Evolutionary conservation across 2,888 invertebrate species (phyloP).

Genomic region (Scaptomyza tumidula): DNA sequence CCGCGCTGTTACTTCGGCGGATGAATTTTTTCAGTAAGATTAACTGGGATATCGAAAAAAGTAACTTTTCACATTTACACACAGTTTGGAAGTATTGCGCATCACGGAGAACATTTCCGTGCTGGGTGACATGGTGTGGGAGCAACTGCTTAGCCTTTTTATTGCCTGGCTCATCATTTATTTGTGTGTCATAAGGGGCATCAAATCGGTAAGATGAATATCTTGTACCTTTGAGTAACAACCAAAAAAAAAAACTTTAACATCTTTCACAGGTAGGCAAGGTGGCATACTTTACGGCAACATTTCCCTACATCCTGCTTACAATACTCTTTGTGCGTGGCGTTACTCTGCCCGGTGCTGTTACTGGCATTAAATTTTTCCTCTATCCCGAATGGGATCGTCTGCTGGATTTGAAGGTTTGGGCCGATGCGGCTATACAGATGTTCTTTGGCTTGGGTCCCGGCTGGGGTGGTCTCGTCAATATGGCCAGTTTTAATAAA

Average conservation of each 20-base stretch:
- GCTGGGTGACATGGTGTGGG: constrained; percentile 92
- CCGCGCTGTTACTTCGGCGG: constrained; percentile 87
- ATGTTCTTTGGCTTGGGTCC: constrained; percentile 96
- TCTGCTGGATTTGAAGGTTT: constrained; percentile 91
- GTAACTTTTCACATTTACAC: constrained; percentile 29
- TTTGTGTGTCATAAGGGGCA: constrained; percentile 93
- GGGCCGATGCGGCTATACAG: constrained; percentile 97
- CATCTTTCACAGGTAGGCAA: constrained; percentile 82
- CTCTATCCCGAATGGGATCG: constrained; percentile 92
- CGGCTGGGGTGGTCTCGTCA: constrained; percentile 93
- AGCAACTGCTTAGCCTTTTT: constrained; percentile 89
- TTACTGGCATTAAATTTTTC: constrained; percentile 90
- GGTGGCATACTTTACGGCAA: constrained; percentile 93
- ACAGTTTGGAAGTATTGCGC: constrained; percentile 90
- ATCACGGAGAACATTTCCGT: constrained; percentile 90
- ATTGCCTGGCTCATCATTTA: constrained; percentile 93
- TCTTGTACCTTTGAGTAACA: neutral
- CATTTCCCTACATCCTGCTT: constrained; percentile 92
- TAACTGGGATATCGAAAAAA: neutral
- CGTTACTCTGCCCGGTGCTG: constrained; percentile 92
- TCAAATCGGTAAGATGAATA: constrained; percentile 87
- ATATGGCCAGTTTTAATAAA: constrained; percentile 93
- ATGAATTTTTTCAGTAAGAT: constrained; percentile 93
- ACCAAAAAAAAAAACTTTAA: no score
- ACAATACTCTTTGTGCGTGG: constrained; percentile 90